Evolutionary conservation across 1,140 invertebrate genomes (phyloP).

Genomic region (Coelopa frigida): DNA sequence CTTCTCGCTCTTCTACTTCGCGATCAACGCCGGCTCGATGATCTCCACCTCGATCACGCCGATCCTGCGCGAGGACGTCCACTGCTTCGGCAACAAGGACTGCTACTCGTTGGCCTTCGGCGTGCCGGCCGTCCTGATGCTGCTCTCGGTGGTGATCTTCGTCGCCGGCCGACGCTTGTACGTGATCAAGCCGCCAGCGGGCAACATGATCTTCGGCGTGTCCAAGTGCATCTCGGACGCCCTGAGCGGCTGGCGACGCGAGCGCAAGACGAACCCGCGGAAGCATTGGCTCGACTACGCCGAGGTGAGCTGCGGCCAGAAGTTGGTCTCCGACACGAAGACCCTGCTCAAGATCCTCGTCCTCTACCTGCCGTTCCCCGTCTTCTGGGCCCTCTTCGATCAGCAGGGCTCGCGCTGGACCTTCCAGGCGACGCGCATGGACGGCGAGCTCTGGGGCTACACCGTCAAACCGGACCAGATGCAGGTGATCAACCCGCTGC

Average conservation of each 20-base stretch:
- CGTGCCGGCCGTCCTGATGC: conserved; percentile 80
- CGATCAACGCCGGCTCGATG: conserved; percentile 87
- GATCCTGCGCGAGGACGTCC: conserved; percentile 69
- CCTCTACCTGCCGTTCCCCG: conserved; percentile 68
- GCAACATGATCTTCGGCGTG: conserved; percentile 76
- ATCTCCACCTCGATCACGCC: conserved; percentile 87
- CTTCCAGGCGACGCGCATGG: conserved; percentile 85
- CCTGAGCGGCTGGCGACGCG: conserved; percentile 47
- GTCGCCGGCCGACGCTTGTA: conserved; percentile 69
- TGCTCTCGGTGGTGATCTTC: conserved; percentile 80
- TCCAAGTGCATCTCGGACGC: conserved; percentile 60
- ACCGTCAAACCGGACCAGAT: conserved; percentile 83
- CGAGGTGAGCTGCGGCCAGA: conserved; percentile 56
- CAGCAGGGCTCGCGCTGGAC: conserved; percentile 92
- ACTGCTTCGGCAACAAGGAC: conserved; percentile 71
- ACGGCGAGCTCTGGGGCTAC: conserved; percentile 63
- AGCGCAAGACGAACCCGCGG: conserved; percentile 44
- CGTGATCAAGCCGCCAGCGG: conserved; percentile 66
- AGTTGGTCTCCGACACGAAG: conserved; percentile 63
- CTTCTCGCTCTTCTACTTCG: conserved; percentile 91
- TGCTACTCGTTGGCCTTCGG: conserved; percentile 92
- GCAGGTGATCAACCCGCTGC: conserved; percentile 78
- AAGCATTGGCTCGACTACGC: conserved; percentile 80
- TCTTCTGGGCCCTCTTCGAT: conserved; percentile 79
- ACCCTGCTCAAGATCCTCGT: conserved; percentile 57